Base-by-base conservation (phyloP, 1,140 invertebrate species). In the Drosophila dunni region DNA sequence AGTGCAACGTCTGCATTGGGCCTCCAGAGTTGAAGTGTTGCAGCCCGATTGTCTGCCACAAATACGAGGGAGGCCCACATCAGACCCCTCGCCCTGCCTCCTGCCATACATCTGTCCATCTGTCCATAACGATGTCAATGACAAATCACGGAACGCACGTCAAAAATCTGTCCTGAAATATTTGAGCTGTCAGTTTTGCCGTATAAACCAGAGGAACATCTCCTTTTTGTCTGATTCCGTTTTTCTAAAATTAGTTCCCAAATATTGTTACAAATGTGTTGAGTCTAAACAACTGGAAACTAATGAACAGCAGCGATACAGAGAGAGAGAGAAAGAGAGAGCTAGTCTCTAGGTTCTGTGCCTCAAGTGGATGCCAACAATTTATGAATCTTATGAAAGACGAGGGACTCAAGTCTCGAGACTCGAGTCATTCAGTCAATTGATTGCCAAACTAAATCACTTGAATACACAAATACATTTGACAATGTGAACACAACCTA, bases 221-320 rank as follows among this genome's bases (percentile, higher is more conserved):
- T 71, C 51, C 44, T 71, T 69, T 57, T 11, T 44, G 38, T 45
- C 65, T 34, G 40, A 66, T 15, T 73, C 20, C 29, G 45, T 29
- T 53, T 53, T 73, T 85, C 90, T 91, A 91, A 91, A 91, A 91
- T 91, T 91, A 91, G 90, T 91, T 91, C 74, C 72, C 69, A 91
- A 91, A 91, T 91, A 91, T 91, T 91, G 86, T 91, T 91, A 91
- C 90, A 91, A 91, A 90, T 91, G 90, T 91, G 83, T 81, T 90
- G 86, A 91, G 79, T 91, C 82, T 66, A 91, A 90, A 88, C 90
- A 91, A 91, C 84, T 89, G 84, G 66, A 73, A 54, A 73, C 64
- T 73, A 61, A 68, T 73, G 70, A 61, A 40, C n/a, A 40, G 38
- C 9, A 44, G 38, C 29, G 10, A 17, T 17, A 15, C 6, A 20